Conservation (phyloP, 1,140 invertebrate genomes). For the Arctopsyche grandis region DNA sequence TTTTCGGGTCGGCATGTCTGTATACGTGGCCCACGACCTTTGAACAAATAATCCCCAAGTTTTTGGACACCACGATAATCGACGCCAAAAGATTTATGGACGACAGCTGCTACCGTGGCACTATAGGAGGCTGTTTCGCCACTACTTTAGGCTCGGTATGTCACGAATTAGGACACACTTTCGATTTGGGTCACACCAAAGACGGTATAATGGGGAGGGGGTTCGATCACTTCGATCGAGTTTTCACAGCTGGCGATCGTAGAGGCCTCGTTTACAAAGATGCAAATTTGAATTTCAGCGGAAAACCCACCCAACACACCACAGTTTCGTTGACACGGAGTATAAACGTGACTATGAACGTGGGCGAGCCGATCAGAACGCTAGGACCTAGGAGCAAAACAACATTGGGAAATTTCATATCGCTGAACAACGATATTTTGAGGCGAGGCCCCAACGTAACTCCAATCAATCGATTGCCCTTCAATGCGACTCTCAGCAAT, state of each 20-base stretch:
- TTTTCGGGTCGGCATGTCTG: conserved; percentile 90
- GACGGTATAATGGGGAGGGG: conserved; percentile 94
- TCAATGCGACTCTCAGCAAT: conserved; percentile 62
- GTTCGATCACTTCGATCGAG: conserved; percentile 87
- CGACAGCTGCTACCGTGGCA: conserved; percentile 88
- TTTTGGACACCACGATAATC: conserved; percentile 68
- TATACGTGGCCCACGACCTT: conserved; percentile 88
- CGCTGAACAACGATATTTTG: conserved; percentile 65
- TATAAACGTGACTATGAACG: conserved; percentile 66
- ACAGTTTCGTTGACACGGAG: conserved; percentile 63
- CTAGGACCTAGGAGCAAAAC: conserved; percentile 66
- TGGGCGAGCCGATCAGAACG: conserved; percentile 63
- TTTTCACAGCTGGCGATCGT: conserved; percentile 72
- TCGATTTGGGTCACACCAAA: conserved; percentile 91
- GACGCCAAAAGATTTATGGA: conserved; percentile 82
- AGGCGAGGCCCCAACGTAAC: conserved; percentile 65
- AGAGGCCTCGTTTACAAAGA: conserved; percentile 61
- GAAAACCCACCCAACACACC: conserved; percentile 63
- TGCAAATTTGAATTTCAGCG: conserved; percentile 64
- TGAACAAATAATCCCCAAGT: conserved; percentile 72
- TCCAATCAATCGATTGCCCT: conserved; percentile 64
- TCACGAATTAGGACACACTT: conserved; percentile 94
- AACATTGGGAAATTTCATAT: conserved; percentile 65
- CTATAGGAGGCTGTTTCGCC: conserved; percentile 88
- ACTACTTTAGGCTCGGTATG: conserved; percentile 93